Evolutionary conservation across 1,140 invertebrate species (phyloP).

Genomic region (Aleiodes sp.): DNA sequence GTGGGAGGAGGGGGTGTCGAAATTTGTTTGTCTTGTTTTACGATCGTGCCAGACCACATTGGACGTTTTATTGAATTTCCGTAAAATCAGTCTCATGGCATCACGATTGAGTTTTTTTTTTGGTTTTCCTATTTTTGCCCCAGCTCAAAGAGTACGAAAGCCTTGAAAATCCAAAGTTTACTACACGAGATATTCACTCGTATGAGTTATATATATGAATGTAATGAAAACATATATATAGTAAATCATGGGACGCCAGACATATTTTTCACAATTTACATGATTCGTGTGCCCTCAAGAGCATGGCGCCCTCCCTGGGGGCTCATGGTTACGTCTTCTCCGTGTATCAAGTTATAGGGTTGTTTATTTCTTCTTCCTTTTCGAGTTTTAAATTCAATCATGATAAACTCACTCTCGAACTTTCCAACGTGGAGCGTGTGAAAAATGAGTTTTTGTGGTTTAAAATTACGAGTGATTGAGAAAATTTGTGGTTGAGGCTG

Average conservation of each 20-base stretch:
- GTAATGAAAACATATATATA: slow-evolving; percentile 29
- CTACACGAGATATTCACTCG: neutral
- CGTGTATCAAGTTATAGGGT: neutral
- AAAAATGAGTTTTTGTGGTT: too few relatives aligned
- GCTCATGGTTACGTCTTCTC: slow-evolving; percentile 10
- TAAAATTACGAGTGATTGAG: too few relatives aligned
- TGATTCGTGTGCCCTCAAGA: slow-evolving; percentile 24
- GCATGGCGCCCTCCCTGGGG: neutral
- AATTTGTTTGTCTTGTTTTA: slow-evolving; percentile 65
- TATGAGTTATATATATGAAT: neutral
- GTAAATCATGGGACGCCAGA: slow-evolving; percentile 29
- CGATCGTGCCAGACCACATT: slow-evolving; percentile 59
- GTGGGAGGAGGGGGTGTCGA: slow-evolving; percentile 39
- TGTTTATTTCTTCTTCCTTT: neutral
- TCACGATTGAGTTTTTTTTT: slow-evolving; percentile 2
- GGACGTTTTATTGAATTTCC: slow-evolving; percentile 61
- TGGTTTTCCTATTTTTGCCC: neutral
- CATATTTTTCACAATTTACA: slow-evolving; percentile 36
- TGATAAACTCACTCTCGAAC: neutral
- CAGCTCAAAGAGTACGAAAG: neutral
- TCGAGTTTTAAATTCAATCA: slow-evolving; percentile 7
- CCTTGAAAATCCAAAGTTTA: slow-evolving; percentile 1
- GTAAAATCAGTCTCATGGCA: slow-evolving; percentile 39
- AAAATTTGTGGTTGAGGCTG: too few relatives aligned
- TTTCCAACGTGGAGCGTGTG: neutral